These are phyloP conservation scores for Canis aureus DNA, from an alignment of 2,113 vertebrate species.

Conservation along the genomic window DNA sequence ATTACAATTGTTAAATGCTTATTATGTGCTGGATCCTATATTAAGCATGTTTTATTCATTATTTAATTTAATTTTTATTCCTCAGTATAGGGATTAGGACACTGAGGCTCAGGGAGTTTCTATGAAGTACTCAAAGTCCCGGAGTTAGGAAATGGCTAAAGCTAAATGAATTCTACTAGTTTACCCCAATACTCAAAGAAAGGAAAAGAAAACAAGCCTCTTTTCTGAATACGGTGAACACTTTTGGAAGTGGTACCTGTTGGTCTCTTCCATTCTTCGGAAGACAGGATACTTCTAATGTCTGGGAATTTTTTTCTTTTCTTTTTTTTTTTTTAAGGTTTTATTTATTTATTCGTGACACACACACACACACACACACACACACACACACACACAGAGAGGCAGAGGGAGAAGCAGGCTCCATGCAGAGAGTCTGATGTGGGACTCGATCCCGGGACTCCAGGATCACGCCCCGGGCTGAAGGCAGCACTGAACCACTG, in stretches of 20 bases:
- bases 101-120: conserved; percentile 52
- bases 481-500: too few relatives aligned
- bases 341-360: too few relatives aligned
- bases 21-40: not conserved
- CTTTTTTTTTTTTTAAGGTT: not conserved
- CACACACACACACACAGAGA: too few relatives aligned
- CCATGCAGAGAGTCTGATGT: too few relatives aligned
- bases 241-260: not conserved
- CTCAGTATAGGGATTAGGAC: conserved; percentile 1
- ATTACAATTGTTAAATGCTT: not conserved
- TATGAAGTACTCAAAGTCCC: not conserved
- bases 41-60: conserved; percentile 38
- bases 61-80: conserved; percentile 1
- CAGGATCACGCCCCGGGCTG: too few relatives aligned
- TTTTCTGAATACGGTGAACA: not conserved
- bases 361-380: too few relatives aligned
- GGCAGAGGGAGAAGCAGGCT: too few relatives aligned
- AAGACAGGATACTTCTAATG: not conserved
- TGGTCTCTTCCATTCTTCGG: not conserved
- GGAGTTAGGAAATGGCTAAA: not conserved
- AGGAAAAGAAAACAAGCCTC: not conserved
- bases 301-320: not conserved
- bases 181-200: not conserved
- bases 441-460: too few relatives aligned
- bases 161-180: not conserved